Evolutionary conservation across 2,888 invertebrate species (phyloP).

Genomic region (Diplolepis rosae): DNA sequence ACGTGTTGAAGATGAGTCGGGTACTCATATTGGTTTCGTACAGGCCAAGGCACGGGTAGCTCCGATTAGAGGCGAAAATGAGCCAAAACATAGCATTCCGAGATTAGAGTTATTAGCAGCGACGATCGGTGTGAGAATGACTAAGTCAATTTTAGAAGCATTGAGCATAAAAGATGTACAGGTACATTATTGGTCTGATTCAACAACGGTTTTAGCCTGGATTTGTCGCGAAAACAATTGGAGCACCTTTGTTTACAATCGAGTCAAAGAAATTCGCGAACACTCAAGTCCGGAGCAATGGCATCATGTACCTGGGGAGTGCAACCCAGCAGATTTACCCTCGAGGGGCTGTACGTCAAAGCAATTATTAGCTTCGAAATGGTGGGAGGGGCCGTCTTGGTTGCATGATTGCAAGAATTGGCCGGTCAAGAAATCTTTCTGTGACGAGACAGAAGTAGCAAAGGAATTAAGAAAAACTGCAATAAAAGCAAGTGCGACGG

Average conservation of each 20-base stretch:
- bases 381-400: constrained; percentile 64
- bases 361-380: constrained; percentile 53
- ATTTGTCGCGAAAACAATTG: constrained; percentile 49
- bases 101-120: too few species aligned
- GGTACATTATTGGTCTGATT: constrained; percentile 56
- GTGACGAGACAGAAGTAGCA: constrained; percentile 36
- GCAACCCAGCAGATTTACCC: constrained; percentile 63
- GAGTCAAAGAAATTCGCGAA: constrained; percentile 53
- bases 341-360: constrained; percentile 58
- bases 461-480: constrained; percentile 36
- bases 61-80: too few species aligned
- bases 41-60: too few species aligned
- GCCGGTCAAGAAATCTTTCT: constrained; percentile 38
- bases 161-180: too few species aligned
- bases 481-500: too few species aligned
- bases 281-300: constrained; percentile 41
- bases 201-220: constrained; percentile 30
- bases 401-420: constrained; percentile 48
- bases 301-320: constrained; percentile 57
- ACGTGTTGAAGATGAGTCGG: too few species aligned
- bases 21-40: too few species aligned
- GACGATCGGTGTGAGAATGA: too few species aligned
- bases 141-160: too few species aligned
- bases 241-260: constrained; percentile 55
- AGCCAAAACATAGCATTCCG: too few species aligned